Base-by-base conservation (phyloP, 2,888 invertebrate species). In the Oligia fasciuncula region DNA sequence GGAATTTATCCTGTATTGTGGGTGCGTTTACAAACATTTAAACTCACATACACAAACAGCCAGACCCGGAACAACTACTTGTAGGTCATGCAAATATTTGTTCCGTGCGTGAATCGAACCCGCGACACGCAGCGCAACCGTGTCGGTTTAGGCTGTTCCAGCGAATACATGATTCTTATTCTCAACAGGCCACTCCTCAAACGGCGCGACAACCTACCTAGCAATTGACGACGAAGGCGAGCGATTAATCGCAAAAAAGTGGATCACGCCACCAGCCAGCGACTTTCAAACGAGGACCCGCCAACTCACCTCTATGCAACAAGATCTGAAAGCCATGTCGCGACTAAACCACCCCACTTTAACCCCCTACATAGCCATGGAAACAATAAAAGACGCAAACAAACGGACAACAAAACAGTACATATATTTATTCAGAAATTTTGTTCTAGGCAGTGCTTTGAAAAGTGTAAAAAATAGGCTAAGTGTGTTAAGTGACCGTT, bases 141-240 rank as follows among this genome's bases (percentile, higher is more conserved):
- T 35, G 35, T 0, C 35, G 35, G 49, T 4, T 49, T 49, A 49
- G 49, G 13, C 49, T 49, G 49, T 13, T 49, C 49, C 13, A 4
- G 49, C 49, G 13, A 49, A 49, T 49, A 49, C 3, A 49, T 13
- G 0, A 49, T 13, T 0, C 4, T 49, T 49, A 13, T 49, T 49
- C 23, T 57, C 67, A 49, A 51, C 92, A 98, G 98, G 98, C 4
- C 98, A 98, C 92, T 98, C 98, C 49, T 95, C 97, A 51, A 97
- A 97, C 85, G 98, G 98, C 13, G 98, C 98, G 69, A 97, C 98
- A 46, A 98, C 98, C 5, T 98, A 98, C 93, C 97, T 97, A 40
- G 98, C 98, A 11, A 97, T 99, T 40, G 99, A 99, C 91, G 97
- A 97, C 76, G 97, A 97, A 23, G 98, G 98, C 0, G 98, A 98